phyloP scores from a whole-genome alignment of 2,113 vertebrate species.

The Hymenochirus boettgeri region DNA sequence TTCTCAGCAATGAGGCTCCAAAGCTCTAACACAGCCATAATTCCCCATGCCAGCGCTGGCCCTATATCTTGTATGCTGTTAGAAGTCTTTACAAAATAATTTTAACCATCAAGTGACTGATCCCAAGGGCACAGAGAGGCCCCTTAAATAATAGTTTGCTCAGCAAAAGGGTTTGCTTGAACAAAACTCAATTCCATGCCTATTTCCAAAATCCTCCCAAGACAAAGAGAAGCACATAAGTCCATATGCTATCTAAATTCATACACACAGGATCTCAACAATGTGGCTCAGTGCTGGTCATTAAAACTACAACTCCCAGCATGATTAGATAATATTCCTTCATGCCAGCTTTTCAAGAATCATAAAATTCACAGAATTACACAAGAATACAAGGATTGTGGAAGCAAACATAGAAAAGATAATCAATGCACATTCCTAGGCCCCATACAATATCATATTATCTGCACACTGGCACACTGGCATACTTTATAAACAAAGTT shows the following conservation, averaged over 20 bases:
- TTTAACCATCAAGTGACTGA: slow-evolving; percentile 9
- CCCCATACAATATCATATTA: no score
- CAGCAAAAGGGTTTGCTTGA: slow-evolving; percentile 10
- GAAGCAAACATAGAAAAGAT: no score
- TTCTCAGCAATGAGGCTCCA: slow-evolving; percentile 14
- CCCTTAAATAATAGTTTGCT: slow-evolving; percentile 18
- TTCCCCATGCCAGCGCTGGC: slow-evolving; percentile 3
- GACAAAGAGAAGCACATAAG: neutral
- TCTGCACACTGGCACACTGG: no score
- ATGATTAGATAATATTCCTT: no score
- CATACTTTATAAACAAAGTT: no score
- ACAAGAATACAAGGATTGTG: no score
- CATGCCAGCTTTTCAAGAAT: no score
- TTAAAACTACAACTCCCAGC: neutral
- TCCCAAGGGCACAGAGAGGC: slow-evolving; percentile 19
- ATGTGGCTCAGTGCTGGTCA: neutral
- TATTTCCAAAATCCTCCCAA: neutral
- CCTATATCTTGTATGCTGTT: slow-evolving; percentile 16
- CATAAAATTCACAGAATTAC: no score
- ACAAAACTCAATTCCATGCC: slow-evolving; percentile 1
- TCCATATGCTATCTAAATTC: neutral
- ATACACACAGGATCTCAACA: neutral
- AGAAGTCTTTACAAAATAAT: slow-evolving; percentile 32
- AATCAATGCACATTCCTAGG: no score
- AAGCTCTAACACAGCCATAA: slow-evolving; percentile 16